Base-by-base conservation (phyloP, 1,140 invertebrate genomes). In the Ruditapes philippinarum region DNA sequence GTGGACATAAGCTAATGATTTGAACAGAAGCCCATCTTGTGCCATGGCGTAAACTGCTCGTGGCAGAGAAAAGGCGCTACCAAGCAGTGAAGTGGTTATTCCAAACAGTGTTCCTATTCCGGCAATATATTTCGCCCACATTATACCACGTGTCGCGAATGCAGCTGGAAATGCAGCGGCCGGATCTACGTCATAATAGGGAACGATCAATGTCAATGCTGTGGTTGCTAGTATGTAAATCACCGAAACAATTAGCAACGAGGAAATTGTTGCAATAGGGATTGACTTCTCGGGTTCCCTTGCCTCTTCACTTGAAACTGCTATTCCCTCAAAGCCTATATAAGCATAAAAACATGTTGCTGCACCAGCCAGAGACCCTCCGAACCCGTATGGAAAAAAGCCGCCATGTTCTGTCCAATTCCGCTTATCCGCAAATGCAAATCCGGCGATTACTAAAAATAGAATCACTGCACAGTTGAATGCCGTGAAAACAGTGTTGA, bases 11-110 rank as follows among this genome's bases (percentile, higher is more conserved):
- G 98, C 96, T 0, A 99, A 95, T 65, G 96, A 97, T 68, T 97
- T 97, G 94, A 98, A 99, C 9, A 99, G 96, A 2, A 99, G 96
- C 0, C 98, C 98, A 95, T 99, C 98, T 80, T 96, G 97, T 14
- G 97, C 98, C 98, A 99, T 99, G 2, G 98, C 98, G 94, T 98
- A 99, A 0, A 99, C 96, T 51, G 99, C 97, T 11, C 98, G 95
- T 0, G 98, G 98, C 57, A 99, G 94, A 0, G 98, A 98, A 95
- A 99, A 99, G 97, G 99, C 98, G 5, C 98, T 97, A 14, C 98
- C 98, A 4, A 99, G 96, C 40, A 99, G 96, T 95, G 98, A 94
- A 9, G 95, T 95, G 49, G 94, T 93, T 14, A 95, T 88, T 25
- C 93, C 94, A 92, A 93, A 95, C 0, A 95, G 68, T 0, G 97